Percentiles rank a stretch among this genome's conserved stretches.
These are phyloP conservation scores for Ormia ochracea DNA, from an alignment of 2,888 invertebrate species.

Conservation along the genomic window DNA sequence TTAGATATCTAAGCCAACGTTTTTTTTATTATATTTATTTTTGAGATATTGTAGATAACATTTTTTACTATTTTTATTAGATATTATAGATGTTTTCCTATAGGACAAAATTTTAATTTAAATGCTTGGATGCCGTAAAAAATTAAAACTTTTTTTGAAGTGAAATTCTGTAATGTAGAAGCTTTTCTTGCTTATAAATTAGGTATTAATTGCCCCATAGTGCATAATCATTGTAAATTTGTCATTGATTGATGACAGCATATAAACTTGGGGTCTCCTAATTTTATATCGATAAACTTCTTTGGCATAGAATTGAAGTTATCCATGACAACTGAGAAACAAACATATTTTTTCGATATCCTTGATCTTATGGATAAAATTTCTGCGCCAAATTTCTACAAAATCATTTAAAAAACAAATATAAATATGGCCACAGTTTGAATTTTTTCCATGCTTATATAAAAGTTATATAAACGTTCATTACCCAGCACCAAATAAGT, in stretches of 20 bases:
- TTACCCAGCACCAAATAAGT: constrained; percentile 1
- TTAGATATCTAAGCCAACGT: too few relatives aligned
- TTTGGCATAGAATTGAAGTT: background rate
- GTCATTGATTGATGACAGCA: background rate
- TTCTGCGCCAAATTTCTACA: background rate
- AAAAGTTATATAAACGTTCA: constrained; percentile 7
- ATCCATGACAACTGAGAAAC: background rate
- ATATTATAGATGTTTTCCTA: too few relatives aligned
- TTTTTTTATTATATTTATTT: too few relatives aligned
- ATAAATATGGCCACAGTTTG: background rate
- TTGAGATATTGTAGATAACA: too few relatives aligned
- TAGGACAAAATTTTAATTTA: too few relatives aligned
- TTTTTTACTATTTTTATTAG: too few relatives aligned
- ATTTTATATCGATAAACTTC: background rate
- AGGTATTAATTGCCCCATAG: too few relatives aligned
- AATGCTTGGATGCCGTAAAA: too few relatives aligned
- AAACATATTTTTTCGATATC: background rate
- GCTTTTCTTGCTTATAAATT: too few relatives aligned
- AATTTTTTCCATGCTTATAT: background rate
- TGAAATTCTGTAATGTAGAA: too few relatives aligned
- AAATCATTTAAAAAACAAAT: background rate
- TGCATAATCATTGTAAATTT: too few relatives aligned
- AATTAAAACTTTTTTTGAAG: too few relatives aligned
- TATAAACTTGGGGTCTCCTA: background rate
- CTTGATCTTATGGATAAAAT: constrained; percentile 31